phyloP scores from a whole-genome alignment of 2,888 invertebrate species.

The Phalera bucephala region DNA sequence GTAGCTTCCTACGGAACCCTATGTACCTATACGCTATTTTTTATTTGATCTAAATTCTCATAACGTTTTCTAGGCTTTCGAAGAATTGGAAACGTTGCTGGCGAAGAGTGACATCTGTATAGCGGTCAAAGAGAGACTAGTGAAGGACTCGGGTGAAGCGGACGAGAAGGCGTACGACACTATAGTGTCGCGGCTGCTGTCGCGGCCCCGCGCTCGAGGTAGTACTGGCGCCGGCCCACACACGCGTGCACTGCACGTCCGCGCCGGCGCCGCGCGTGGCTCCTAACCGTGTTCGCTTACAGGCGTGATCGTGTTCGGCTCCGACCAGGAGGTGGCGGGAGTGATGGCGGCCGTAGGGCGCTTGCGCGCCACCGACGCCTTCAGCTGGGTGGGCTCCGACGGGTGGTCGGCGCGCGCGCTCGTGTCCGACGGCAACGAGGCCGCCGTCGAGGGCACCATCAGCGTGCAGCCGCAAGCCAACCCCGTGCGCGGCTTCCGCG shows the following conservation, averaged over 20 bases:
- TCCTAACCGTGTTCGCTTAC: conserved; percentile 21
- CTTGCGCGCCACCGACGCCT: conserved; percentile 91
- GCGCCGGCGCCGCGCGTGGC: conserved; percentile 86
- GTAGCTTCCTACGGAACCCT: conserved; percentile 63
- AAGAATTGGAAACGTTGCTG: conserved; percentile 93
- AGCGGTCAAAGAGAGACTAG: conserved; percentile 95
- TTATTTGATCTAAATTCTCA: too few relatives aligned
- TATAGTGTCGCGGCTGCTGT: conserved; percentile 91
- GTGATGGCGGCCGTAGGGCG: conserved; percentile 95
- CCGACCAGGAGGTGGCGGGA: conserved; percentile 97
- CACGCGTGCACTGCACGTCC: too few relatives aligned
- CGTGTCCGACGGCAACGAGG: conserved; percentile 93
- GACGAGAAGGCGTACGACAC: conserved; percentile 93
- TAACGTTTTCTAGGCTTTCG: conserved; percentile 91
- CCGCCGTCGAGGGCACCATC: conserved; percentile 89
- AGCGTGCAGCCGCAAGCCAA: conserved; percentile 97
- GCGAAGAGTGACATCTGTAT: conserved; percentile 94
- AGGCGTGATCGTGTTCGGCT: conserved; percentile 97
- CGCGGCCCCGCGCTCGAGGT: conserved; percentile 95
- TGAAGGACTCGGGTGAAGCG: conserved; percentile 97
- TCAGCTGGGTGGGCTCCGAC: conserved; percentile 98
- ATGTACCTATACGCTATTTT: too few relatives aligned
- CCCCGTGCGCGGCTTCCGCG: conserved; percentile 92
- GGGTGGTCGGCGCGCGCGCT: conserved; percentile 96
- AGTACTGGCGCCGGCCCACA: too few relatives aligned